Conservation (phyloP, 2,888 invertebrate species). For the Eutolmus rufibarbis region DNA sequence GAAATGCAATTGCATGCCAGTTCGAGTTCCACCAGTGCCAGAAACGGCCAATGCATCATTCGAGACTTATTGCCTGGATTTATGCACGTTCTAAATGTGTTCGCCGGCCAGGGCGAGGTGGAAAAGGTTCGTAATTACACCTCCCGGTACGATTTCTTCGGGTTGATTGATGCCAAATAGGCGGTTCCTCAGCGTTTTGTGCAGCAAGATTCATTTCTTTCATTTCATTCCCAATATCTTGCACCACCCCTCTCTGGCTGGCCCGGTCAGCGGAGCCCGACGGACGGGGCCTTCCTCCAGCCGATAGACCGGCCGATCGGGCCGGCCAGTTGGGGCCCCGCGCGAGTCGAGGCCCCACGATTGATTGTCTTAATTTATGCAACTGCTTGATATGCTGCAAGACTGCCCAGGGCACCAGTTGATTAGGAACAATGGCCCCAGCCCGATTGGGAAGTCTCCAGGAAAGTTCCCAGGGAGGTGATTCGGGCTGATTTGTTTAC, state of each 20-base stretch:
- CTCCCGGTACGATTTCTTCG: slow-evolving; percentile 35
- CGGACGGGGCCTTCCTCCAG: not conserved
- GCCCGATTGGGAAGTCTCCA: not conserved
- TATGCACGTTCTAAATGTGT: slow-evolving; percentile 38
- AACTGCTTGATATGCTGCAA: slow-evolving; percentile 39
- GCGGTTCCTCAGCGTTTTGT: slow-evolving; percentile 40
- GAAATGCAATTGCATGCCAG: slow-evolving; percentile 38
- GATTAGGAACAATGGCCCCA: slow-evolving; percentile 37
- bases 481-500: slow-evolving; percentile 8
- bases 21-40: slow-evolving; percentile 37
- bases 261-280: not conserved
- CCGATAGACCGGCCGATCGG: not conserved
- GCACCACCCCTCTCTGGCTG: not conserved
- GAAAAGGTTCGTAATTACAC: slow-evolving; percentile 41
- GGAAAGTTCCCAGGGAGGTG: slow-evolving; percentile 28
- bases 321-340: not conserved
- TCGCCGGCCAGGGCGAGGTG: slow-evolving; percentile 28
- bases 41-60: slow-evolving; percentile 42
- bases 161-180: slow-evolving; percentile 41
- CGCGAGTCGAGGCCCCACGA: not conserved
- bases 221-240: slow-evolving; percentile 35
- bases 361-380: slow-evolving; percentile 41
- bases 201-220: slow-evolving; percentile 40
- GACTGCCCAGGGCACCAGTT: slow-evolving; percentile 25
- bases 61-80: slow-evolving; percentile 41